Evolutionary conservation across 2,888 invertebrate species (phyloP).

Genomic region (Anoplius nigerrimus): DNA sequence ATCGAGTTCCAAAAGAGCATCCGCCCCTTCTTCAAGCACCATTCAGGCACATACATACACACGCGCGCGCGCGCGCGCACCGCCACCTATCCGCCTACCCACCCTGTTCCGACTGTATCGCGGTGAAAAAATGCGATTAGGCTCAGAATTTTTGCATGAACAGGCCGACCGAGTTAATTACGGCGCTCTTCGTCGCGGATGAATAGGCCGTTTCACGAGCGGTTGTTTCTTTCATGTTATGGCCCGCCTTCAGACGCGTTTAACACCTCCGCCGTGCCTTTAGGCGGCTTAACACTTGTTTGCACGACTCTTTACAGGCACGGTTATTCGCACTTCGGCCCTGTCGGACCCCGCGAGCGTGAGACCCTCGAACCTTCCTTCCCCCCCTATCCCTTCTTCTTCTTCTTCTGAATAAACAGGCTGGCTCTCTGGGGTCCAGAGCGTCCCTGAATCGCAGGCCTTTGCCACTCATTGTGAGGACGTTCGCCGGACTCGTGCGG

Average conservation of each 20-base stretch:
- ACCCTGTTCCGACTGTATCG: too few relatives aligned
- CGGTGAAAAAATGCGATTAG: too few relatives aligned
- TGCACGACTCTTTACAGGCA: constrained; percentile 6
- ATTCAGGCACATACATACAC: too few relatives aligned
- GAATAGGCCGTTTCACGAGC: constrained; percentile 1
- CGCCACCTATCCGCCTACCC: too few relatives aligned
- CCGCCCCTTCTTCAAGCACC: too few relatives aligned
- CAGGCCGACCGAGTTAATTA: background rate
- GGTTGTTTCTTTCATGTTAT: too few relatives aligned
- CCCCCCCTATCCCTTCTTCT: background rate
- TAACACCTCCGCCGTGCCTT: constrained; percentile 7
- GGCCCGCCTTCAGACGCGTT: constrained; percentile 5
- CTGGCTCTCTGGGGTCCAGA: constrained; percentile 43
- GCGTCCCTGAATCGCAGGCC: constrained; percentile 40
- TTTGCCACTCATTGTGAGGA: constrained; percentile 42
- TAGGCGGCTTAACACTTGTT: background rate
- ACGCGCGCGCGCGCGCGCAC: too few relatives aligned
- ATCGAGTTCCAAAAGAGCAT: too few relatives aligned
- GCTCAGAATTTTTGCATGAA: constrained; percentile 8
- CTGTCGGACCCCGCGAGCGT: background rate
- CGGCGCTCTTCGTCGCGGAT: background rate
- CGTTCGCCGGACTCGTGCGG: constrained; percentile 26
- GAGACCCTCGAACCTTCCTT: background rate
- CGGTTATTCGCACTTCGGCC: background rate
- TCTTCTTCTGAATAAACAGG: constrained; percentile 39